These are phyloP conservation scores for Galbula dea DNA, from an alignment of 2,113 vertebrate species.

Conservation along the genomic window DNA sequence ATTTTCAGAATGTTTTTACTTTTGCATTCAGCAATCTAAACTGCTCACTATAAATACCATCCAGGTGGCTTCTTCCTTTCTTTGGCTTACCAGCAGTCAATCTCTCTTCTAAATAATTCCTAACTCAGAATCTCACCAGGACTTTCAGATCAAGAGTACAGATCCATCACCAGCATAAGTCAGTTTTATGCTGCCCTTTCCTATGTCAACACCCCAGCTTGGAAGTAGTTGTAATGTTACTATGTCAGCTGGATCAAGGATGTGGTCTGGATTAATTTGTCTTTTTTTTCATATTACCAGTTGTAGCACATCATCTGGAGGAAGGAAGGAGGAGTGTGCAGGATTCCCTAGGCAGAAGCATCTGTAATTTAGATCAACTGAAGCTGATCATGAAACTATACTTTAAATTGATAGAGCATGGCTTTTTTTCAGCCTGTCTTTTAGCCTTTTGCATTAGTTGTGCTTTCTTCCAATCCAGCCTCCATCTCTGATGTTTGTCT, in stretches of 20 bases:
- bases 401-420: background rate
- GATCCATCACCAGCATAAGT: background rate
- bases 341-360: background rate
- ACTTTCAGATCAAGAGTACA: background rate
- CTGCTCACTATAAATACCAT: background rate
- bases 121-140: background rate
- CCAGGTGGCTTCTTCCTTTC: background rate
- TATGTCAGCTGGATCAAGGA: background rate
- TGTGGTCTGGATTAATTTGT: background rate
- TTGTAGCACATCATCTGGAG: background rate
- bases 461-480: background rate
- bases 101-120: background rate
- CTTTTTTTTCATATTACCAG: background rate
- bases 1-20: background rate
- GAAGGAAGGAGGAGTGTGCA: background rate
- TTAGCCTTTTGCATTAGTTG: background rate
- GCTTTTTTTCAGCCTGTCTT: background rate
- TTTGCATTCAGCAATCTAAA: background rate
- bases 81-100: background rate
- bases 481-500: background rate
- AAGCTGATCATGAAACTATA: background rate
- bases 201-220: fast-evolving
- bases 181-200: background rate
- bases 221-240: background rate
- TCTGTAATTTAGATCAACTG: background rate